Evolutionary conservation across 1,140 invertebrate species (phyloP).

Genomic region (Drosophila burlai): DNA sequence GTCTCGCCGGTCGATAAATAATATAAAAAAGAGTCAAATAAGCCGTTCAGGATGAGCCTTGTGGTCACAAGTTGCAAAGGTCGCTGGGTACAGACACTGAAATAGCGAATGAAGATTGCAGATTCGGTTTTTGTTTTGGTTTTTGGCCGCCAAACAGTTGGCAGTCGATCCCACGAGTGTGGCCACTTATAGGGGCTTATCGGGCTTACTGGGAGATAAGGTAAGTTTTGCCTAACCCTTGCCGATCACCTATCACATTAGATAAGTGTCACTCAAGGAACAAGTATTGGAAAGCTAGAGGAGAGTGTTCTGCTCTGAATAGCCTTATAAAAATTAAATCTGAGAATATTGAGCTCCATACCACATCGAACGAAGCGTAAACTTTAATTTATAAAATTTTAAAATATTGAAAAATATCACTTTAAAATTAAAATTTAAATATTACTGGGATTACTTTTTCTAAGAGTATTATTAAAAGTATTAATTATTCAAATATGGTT

Average conservation of each 20-base stretch:
- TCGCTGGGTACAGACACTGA: constrained; percentile 7
- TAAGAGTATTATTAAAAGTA: too few species aligned
- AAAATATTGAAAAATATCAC: too few species aligned
- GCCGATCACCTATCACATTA: constrained; percentile 45
- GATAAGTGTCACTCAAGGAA: constrained; percentile 75
- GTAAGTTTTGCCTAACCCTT: constrained; percentile 47
- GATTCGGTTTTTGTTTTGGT: constrained; percentile 52
- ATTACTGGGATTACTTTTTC: too few species aligned
- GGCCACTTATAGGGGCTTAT: constrained; percentile 65
- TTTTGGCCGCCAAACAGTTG: constrained; percentile 29
- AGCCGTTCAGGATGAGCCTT: constrained; percentile 16
- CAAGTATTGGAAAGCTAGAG: constrained; percentile 8
- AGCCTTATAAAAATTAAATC: too few species aligned
- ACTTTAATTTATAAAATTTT: too few species aligned
- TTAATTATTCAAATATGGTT: too few species aligned
- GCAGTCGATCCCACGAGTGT: constrained; percentile 24
- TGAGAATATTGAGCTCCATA: too few species aligned
- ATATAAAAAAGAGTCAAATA: background rate
- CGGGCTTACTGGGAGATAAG: constrained; percentile 68
- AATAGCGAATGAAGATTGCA: constrained; percentile 15
- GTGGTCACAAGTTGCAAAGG: constrained; percentile 14
- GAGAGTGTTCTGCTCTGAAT: too few species aligned
- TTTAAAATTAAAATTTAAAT: too few species aligned
- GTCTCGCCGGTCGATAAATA: constrained; percentile 5
- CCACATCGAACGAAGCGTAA: too few species aligned